Percentiles rank a stretch among this genome's conserved stretches.
Evolutionary conservation across 2,113 vertebrate genomes (phyloP).

Genomic region (Empidonax alnorum): DNA sequence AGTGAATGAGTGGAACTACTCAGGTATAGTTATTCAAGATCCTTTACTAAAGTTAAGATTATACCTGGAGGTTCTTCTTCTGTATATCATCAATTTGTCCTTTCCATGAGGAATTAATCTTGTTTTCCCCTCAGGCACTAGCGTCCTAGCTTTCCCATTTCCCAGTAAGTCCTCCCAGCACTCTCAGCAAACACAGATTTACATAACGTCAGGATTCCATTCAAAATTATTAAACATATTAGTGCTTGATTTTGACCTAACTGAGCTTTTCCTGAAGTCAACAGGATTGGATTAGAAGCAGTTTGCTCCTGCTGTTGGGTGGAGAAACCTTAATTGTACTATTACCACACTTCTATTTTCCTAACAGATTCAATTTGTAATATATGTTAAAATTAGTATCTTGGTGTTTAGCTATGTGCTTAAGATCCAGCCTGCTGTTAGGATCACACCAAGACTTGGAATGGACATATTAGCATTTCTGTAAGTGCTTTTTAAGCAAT

Average conservation of each 20-base stretch:
- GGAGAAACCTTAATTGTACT: neutral
- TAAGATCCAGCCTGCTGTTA: neutral
- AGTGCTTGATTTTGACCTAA: neutral
- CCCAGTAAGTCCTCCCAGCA: neutral
- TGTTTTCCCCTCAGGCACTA: neutral
- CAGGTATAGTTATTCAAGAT: neutral
- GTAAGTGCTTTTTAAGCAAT: neutral
- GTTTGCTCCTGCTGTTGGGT: neutral
- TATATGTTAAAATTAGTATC: neutral
- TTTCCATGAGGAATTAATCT: neutral
- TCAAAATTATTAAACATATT: neutral
- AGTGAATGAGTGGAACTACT: neutral
- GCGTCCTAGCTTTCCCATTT: neutral
- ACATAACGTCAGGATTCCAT: neutral
- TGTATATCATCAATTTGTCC: neutral
- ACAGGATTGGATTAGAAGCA: neutral
- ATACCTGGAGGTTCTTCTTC: neutral
- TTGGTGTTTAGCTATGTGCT: neutral
- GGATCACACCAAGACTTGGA: neutral
- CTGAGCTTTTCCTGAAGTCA: neutral
- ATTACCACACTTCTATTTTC: neutral
- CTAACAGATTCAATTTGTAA: neutral
- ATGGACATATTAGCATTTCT: neutral
- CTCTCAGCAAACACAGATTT: neutral
- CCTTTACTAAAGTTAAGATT: neutral